These are phyloP conservation scores for Heliornis fulica DNA, from an alignment of 2,113 vertebrate genomes.

Conservation along the genomic window DNA sequence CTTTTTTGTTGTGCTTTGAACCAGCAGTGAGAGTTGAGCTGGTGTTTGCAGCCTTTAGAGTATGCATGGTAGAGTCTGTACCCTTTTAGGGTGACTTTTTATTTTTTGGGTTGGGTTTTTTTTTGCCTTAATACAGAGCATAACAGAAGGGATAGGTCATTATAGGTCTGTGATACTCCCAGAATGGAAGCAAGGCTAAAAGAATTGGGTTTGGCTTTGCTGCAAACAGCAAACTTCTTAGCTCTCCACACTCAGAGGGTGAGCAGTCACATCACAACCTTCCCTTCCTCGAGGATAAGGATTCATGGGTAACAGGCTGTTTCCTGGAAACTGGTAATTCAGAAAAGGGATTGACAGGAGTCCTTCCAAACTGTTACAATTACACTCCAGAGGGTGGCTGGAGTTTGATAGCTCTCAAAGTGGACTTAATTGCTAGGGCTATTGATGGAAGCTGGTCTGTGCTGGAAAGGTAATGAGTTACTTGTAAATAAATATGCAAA, in stretches of 20 bases:
- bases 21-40: not conserved
- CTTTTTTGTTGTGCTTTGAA: not conserved
- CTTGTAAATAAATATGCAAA: not conserved
- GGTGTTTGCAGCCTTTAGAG: not conserved
- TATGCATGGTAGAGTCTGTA: not conserved
- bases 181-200: not conserved
- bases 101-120: too few species aligned
- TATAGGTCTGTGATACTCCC: not conserved
- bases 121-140: not conserved
- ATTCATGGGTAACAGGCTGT: not conserved
- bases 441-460: not conserved
- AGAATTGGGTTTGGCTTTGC: not conserved
- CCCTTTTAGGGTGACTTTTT: not conserved
- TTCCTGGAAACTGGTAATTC: not conserved
- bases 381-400: not conserved
- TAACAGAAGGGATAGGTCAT: not conserved
- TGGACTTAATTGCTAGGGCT: not conserved
- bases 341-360: not conserved
- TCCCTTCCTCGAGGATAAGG: not conserved
- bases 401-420: not conserved
- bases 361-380: not conserved
- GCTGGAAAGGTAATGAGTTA: not conserved
- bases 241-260: not conserved
- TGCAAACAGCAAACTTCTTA: not conserved
- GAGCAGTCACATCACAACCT: fast-evolving